Evolutionary conservation across 1,140 invertebrate genomes (phyloP).

Genomic region (Dendroctonus ponderosae): DNA sequence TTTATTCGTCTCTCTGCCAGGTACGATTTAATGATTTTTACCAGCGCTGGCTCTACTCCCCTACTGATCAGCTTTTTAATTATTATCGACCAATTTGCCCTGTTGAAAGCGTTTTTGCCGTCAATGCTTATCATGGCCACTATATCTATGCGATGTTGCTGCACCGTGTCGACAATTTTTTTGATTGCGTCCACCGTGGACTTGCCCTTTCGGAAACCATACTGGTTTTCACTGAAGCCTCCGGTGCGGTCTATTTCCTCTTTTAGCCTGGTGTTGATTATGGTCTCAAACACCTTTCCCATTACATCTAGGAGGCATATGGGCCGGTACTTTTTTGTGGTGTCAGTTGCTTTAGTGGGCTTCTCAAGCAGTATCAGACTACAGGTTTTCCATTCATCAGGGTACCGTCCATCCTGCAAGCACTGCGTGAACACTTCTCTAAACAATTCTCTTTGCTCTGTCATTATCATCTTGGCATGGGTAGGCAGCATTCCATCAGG

Average conservation of each 20-base stretch:
- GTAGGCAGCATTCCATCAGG: too few relatives aligned
- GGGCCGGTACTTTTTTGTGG: constrained; percentile 26
- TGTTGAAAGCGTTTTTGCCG: constrained; percentile 31
- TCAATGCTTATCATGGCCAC: constrained; percentile 20
- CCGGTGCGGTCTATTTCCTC: constrained; percentile 14
- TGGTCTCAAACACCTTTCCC: constrained; percentile 23
- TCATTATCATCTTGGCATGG: too few relatives aligned
- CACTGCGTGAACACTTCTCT: background rate
- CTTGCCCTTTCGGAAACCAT: constrained; percentile 18
- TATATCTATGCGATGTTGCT: background rate
- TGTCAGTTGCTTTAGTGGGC: background rate
- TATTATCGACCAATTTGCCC: constrained; percentile 17
- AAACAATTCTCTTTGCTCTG: background rate
- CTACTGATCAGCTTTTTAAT: constrained; percentile 1
- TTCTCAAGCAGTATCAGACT: constrained; percentile 22
- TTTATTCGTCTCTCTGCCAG: background rate
- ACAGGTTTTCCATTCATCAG: constrained; percentile 24
- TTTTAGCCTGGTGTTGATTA: constrained; percentile 17
- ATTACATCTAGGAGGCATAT: constrained; percentile 24
- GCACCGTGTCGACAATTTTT: background rate
- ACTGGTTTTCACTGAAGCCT: constrained; percentile 6
- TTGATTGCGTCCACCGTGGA: constrained; percentile 19
- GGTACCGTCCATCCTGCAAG: background rate
- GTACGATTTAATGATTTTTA: background rate
- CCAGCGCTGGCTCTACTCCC: too few relatives aligned